Evolutionary conservation across 1,140 invertebrate species (phyloP), one percentile per base, ranked within the genome.

Genomic region (Listronotus bonariensis): DNA sequence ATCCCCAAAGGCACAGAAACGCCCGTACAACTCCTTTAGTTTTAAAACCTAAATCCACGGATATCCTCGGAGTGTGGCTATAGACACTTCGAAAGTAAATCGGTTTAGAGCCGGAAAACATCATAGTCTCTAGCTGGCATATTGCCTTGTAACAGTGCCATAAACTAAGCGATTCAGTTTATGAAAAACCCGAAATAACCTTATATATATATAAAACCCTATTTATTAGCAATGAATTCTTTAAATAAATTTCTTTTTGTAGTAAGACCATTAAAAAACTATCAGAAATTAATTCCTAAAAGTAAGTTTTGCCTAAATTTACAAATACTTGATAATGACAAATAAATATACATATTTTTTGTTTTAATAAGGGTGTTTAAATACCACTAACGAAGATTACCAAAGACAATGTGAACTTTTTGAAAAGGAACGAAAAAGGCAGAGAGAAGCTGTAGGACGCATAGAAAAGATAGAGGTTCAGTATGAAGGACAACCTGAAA

Each of bases 381-480:
- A 70, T 86, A 85, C 57, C 79, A 91, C 89, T 83, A 89, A 69
- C 1, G 70, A 75, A 34, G 74, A 76, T 66, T 34, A 32, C 3
- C 46, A 60, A 20, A 77, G 80, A 52, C 83, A 86, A 48, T 86
- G 87, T 81, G 82, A 89, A 43, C 70, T 97, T 7, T 98, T 97
- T 74, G 81, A 86, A n/a, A 74, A 87, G 55, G 95, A 98, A 78
- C 85, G 88, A 71, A 84, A n/a, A 87, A 79, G 89, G 17, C 93
- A 95, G 77, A 70, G 76, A 36, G 81, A 86, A 40, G 77, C 84
- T 7, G 81, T 96, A 26, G 92, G 91, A 7, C 80, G 95, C 75
- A 86, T 98, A 54, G 93, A 97, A 75, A 98, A 98, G 82, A 95
- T 98, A 58, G 84, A 92, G 80, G 90, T 98, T 0, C 82, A 87